These are phyloP conservation scores for Homalodisca vitripennis DNA, from an alignment of 1,140 invertebrate genomes.

Conservation along the genomic window DNA sequence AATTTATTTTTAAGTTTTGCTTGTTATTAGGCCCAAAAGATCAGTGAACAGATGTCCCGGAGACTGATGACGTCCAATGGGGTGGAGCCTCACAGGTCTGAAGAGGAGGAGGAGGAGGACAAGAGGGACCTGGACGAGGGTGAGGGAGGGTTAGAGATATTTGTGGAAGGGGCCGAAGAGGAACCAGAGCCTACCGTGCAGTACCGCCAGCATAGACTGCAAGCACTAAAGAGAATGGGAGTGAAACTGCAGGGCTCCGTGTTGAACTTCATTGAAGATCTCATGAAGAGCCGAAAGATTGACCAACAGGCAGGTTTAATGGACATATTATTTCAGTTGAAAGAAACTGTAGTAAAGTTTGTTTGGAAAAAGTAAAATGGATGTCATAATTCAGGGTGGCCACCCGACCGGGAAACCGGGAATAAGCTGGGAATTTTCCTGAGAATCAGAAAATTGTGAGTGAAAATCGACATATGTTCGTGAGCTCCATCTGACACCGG, in stretches of 20 bases:
- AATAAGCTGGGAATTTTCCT: too few relatives aligned
- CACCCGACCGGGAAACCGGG: too few relatives aligned
- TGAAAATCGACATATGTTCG: too few relatives aligned
- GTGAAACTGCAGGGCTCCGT: background rate
- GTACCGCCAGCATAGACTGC: background rate
- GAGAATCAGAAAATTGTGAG: too few relatives aligned
- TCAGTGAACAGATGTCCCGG: conserved; percentile 44
- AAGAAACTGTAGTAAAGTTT: too few relatives aligned
- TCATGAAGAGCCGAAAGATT: background rate
- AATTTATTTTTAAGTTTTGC: too few relatives aligned
- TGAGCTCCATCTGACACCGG: too few relatives aligned
- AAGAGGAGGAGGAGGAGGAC: background rate
- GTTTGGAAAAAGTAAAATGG: too few relatives aligned
- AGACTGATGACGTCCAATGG: conserved; percentile 4
- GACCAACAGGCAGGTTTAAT: background rate
- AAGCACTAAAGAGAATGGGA: background rate
- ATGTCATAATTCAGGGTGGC: too few relatives aligned
- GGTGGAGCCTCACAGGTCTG: background rate
- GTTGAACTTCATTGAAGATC: conserved; percentile 11
- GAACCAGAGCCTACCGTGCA: background rate
- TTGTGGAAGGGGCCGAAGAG: background rate
- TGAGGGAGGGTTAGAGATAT: conserved; percentile 12
- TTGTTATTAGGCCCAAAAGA: conserved; percentile 54
- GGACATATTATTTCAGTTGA: too few relatives aligned
- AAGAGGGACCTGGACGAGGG: background rate